These are phyloP conservation scores for Anguilla obscura DNA, from an alignment of 2,797 vertebrate genomes.

Conservation along the genomic window DNA sequence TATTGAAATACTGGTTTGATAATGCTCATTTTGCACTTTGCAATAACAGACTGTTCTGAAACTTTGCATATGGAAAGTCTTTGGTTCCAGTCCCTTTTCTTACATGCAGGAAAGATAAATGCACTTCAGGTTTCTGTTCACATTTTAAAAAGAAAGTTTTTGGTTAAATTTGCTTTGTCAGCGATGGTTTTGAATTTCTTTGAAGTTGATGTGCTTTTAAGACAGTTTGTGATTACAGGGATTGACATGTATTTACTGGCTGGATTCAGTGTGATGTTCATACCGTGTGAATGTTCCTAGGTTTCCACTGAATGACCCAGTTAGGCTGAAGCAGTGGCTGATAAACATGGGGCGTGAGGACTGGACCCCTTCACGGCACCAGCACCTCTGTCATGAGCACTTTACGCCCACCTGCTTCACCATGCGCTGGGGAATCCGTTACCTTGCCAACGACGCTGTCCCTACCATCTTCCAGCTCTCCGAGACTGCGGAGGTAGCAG, in stretches of 20 bases:
- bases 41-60: background rate
- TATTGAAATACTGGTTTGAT: background rate
- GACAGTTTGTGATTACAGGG: background rate
- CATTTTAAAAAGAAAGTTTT: background rate
- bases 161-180: too few relatives aligned
- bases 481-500: slow-evolving; percentile 38
- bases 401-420: slow-evolving; percentile 74
- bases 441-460: slow-evolving; percentile 67
- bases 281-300: slow-evolving; percentile 46
- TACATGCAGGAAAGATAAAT: background rate
- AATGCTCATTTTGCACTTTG: background rate
- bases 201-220: background rate
- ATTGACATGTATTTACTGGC: background rate
- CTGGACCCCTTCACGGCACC: slow-evolving; percentile 75
- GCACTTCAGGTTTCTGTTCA: background rate
- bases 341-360: slow-evolving; percentile 69
- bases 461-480: slow-evolving; percentile 71
- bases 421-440: slow-evolving; percentile 72
- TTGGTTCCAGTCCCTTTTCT: background rate
- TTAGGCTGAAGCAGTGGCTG: slow-evolving; percentile 74
- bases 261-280: background rate
- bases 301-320: slow-evolving; percentile 74
- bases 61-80: background rate
- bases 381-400: slow-evolving; percentile 76
- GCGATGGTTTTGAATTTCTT: background rate